Base-by-base conservation (phyloP, 2,888 invertebrate species). In the Rhagium mordax region DNA sequence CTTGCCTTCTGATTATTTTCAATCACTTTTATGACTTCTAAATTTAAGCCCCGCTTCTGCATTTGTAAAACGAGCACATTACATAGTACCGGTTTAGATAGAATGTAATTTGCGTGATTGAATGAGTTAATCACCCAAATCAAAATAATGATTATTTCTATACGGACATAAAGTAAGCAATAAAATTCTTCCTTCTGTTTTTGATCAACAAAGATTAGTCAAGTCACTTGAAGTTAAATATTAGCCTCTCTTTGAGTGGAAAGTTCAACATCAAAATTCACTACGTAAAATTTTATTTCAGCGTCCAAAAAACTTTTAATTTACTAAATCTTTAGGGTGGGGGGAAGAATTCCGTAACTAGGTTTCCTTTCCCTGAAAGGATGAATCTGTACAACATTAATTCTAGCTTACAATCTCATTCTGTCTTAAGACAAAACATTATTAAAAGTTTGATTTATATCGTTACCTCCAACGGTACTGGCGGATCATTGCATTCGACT, bases 401-500 rank as follows among this genome's bases (percentile, higher is more conserved):
- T n/a, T n/a, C n/a, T n/a, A n/a, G n/a, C n/a, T n/a, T n/a, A n/a
- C n/a, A n/a, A n/a, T n/a, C n/a, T n/a, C n/a, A n/a, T n/a, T n/a
- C n/a, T n/a, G n/a, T n/a, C n/a, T n/a, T n/a, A n/a, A n/a, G n/a
- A n/a, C n/a, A n/a, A n/a, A n/a, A n/a, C n/a, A n/a, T n/a, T n/a
- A n/a, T n/a, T n/a, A n/a, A n/a, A n/a, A n/a, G n/a, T n/a, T n/a
- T n/a, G n/a, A n/a, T n/a, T n/a, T n/a, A n/a, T n/a, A n/a, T n/a
- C n/a, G 0, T 29, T 83, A 92, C 92, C 89, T 92, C 92, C 78
- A 89, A 87, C 76, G 89, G 88, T 51, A 87, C 87, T 62, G 88
- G 88, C 73, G 90, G 90, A 80, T 92, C 92, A 70, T 90, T 90
- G 83, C 91, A 91, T 75, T 94, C 94, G 15, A 92, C 91, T 71